A percentile compares a stretch with the other conserved stretches of the same genome.
Conservation (phyloP, 1,140 invertebrate species). For the Anastrepha ludens region DNA sequence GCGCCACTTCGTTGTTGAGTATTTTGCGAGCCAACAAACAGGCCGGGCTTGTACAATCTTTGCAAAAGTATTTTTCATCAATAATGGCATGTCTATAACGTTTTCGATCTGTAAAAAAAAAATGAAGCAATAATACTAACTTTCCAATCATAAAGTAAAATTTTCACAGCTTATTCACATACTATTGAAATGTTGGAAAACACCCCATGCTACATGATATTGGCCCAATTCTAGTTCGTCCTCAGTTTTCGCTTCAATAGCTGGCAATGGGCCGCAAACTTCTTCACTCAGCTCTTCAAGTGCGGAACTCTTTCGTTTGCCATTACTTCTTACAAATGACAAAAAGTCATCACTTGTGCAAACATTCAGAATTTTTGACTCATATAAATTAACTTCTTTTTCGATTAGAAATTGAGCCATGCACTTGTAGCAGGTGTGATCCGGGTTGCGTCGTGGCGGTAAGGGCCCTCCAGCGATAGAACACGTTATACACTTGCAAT, state of each 20-base stretch:
- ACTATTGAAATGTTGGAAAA: slow-evolving; percentile 65
- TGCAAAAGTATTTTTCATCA: slow-evolving; percentile 69
- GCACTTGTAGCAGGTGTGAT: slow-evolving; percentile 69
- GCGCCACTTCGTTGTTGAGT: slow-evolving; percentile 69
- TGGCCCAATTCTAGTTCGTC: slow-evolving; percentile 22
- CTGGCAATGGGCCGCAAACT: slow-evolving; percentile 12
- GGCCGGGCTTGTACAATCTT: slow-evolving; percentile 66
- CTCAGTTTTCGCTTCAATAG: slow-evolving; percentile 26
- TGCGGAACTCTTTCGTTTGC: slow-evolving; percentile 39
- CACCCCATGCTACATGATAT: slow-evolving; percentile 73
- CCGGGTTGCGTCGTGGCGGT: slow-evolving; percentile 60
- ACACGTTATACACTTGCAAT: slow-evolving; percentile 73
- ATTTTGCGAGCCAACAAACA: slow-evolving; percentile 71
- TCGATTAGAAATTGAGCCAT: slow-evolving; percentile 70
- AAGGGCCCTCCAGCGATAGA: slow-evolving; percentile 71
- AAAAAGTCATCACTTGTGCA: slow-evolving; percentile 66
- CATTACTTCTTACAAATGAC: slow-evolving; percentile 39
- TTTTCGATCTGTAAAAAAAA: slow-evolving; percentile 60
- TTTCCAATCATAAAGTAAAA: neutral
- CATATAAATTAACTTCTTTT: slow-evolving; percentile 71
- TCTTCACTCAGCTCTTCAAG: slow-evolving; percentile 55
- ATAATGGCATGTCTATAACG: slow-evolving; percentile 67
- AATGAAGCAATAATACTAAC: neutral
- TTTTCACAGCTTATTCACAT: neutral
- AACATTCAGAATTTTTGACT: slow-evolving; percentile 71